A percentile compares a stretch with the other conserved stretches of the same genome.
Conservation (phyloP, 2,888 invertebrate genomes). For the Petrolisthes manimaculis region DNA sequence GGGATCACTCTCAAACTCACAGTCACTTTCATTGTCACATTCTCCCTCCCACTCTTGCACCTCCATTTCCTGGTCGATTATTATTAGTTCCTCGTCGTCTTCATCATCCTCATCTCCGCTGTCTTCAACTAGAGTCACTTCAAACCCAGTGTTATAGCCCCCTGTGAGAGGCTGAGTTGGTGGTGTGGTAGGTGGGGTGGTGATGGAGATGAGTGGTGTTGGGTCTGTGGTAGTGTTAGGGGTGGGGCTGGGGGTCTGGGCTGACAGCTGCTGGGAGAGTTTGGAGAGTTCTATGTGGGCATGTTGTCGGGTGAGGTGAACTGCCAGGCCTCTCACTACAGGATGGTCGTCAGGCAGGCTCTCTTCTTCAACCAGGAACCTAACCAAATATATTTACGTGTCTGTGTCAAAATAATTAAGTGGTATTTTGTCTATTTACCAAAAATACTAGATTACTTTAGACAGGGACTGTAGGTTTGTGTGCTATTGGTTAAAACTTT, state of each 20-base stretch:
- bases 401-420: too few relatives aligned
- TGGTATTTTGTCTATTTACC: too few relatives aligned
- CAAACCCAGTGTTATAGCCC: slow-evolving; percentile 36
- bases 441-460: too few relatives aligned
- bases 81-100: slow-evolving; percentile 16
- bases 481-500: too few relatives aligned
- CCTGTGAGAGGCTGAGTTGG: not conserved
- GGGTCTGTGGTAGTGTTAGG: not conserved
- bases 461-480: too few relatives aligned
- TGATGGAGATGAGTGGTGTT: not conserved
- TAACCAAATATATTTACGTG: not conserved
- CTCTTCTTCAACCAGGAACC: slow-evolving; percentile 62
- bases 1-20: not conserved
- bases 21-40: slow-evolving; percentile 19
- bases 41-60: slow-evolving; percentile 9
- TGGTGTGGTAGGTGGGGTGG: not conserved
- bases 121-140: slow-evolving; percentile 56
- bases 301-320: slow-evolving; percentile 52
- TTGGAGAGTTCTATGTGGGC: slow-evolving; percentile 48
- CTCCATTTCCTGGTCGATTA: slow-evolving; percentile 19
- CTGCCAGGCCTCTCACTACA: slow-evolving; percentile 57
- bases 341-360: slow-evolving; percentile 60
- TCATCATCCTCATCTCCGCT: slow-evolving; percentile 31
- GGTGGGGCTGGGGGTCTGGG: not conserved
- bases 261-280: slow-evolving; percentile 44